Evolutionary conservation across 2,113 vertebrate genomes (phyloP), one percentile per base, ranked within the genome.

Genomic region (Proteles cristata): DNA sequence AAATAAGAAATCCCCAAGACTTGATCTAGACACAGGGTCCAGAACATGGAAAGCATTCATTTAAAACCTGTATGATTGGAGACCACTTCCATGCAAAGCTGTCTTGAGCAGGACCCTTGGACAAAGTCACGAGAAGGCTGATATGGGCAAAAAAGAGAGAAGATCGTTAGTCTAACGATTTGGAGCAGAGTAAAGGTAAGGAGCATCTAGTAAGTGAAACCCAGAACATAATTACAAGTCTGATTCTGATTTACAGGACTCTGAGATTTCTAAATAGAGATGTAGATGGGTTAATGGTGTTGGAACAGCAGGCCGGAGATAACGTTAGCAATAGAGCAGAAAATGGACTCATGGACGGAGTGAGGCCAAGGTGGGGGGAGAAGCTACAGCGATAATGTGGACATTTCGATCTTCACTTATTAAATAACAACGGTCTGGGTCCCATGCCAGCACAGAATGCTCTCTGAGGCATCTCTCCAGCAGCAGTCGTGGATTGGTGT

Each of bases 351-450:
- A 69, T 66, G 68, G 65, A 79, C 45, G 73, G 63, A 45, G n/a
- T 58, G 31, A 94, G 63, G 43, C 39, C 45, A 61, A 3, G 39
- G 25, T 2, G 14, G 79, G 39, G 4, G 26, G 74, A 88, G 35
- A 90, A 69, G 55, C 93, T 63, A 69, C 55, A 71, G 45, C 6
- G 84, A 80, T 68, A 91, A 92, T 12, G 17, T 83, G 93, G 80
- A 68, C 74, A 69, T 80, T 94, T 80, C 8, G 21, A 80, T 35
- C 65, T 65, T 94, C 55, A 74, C 48, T 5, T 26, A 48, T 63
- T 87, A 61, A 93, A n/a, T n/a, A 96, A 84, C 90, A 96, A 87
- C 48, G 7, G 14, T 53, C 86, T 66, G 35, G 33, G 50, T 63
- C 33, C 48, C 28, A 11, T 26, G 0, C 77, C 69, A 93, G 93